Base-by-base conservation (phyloP, 2,113 vertebrate genomes). In the Neogobius melanostomus region DNA sequence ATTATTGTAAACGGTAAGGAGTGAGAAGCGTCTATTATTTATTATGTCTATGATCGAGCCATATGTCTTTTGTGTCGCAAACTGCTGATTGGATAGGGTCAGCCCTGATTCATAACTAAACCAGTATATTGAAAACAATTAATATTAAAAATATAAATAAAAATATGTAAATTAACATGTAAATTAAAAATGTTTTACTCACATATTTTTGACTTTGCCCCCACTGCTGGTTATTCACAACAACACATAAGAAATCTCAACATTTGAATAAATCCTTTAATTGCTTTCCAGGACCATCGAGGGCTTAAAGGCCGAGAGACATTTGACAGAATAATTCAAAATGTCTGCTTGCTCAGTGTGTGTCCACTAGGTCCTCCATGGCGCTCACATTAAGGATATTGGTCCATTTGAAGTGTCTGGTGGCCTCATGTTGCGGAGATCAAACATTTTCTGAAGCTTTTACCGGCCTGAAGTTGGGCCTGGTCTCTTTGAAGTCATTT, bases 401-500 rank as follows among this genome's bases (percentile, higher is more conserved):
- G 74, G 7, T 71, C 45, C 57, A 79, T 75, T 79, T 83, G 57
- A 82, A 74, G 81, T 81, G 70, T 77, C 45, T 71, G 60, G 61
- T 71, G 71, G 63, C 45, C 72, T 69, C 73, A 70, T 81, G 83
- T 81, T 74, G 57, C 52, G 21, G 59, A 77, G 75, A 88, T 87
- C 86, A 87, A 86, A 88, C 76, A 66, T 49, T 48, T 52, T 56
- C 54, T 76, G 45, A 68, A 1, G 47, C 71, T 77, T 15, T 75
- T 75, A 71, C 62, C 42, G 6, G 76, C 46, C 69, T 57, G 60
- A 79, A 74, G 81, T 82, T 84, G 12, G 43, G 46, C 61, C 59
- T 61, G 6, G 68, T 68, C 64, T 44, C 80, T 82, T 89, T 88
- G 79, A 89, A 85, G 84, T 66, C 11, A 1, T 73, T 66, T 76